These are phyloP conservation scores for Autographa pulchrina DNA, from an alignment of 2,888 invertebrate species.

Conservation along the genomic window DNA sequence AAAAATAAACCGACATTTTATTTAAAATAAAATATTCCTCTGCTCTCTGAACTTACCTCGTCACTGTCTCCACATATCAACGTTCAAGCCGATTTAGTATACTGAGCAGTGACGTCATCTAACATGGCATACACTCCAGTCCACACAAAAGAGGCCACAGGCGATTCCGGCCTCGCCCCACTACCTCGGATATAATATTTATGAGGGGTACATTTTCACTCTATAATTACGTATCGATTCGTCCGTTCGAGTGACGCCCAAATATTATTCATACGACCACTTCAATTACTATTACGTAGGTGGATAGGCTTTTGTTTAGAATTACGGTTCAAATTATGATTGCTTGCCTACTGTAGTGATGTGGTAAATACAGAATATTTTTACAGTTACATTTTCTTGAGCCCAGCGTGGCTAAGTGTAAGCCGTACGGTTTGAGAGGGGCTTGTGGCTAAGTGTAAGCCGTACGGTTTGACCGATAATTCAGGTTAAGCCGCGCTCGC, in stretches of 20 bases:
- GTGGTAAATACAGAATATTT: conserved; percentile 17
- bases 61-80: not conserved
- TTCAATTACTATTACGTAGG: conserved; percentile 80
- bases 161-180: conserved; percentile 86
- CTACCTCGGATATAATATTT: conserved; percentile 85
- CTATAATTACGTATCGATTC: conserved; percentile 89
- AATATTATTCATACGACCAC: conserved; percentile 86
- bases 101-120: conserved; percentile 62
- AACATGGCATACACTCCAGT: conserved; percentile 68
- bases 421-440: too few relatives aligned
- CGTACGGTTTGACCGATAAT: too few relatives aligned
- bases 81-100: conserved; percentile 29
- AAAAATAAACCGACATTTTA: too few relatives aligned
- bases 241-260: conserved; percentile 82
- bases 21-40: too few relatives aligned
- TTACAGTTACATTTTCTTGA: not conserved
- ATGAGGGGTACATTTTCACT: conserved; percentile 87
- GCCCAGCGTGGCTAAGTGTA: too few relatives aligned
- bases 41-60: not conserved
- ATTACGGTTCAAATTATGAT: conserved; percentile 29
- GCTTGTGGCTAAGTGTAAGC: too few relatives aligned
- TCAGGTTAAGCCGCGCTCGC: too few relatives aligned
- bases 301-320: conserved; percentile 54
- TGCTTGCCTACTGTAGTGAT: conserved; percentile 30
- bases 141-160: conserved; percentile 81